Percentiles rank a stretch among this genome's conserved stretches.
Evolutionary conservation across 2,797 vertebrate species (phyloP).

Genomic region (Gallirallus australis): DNA sequence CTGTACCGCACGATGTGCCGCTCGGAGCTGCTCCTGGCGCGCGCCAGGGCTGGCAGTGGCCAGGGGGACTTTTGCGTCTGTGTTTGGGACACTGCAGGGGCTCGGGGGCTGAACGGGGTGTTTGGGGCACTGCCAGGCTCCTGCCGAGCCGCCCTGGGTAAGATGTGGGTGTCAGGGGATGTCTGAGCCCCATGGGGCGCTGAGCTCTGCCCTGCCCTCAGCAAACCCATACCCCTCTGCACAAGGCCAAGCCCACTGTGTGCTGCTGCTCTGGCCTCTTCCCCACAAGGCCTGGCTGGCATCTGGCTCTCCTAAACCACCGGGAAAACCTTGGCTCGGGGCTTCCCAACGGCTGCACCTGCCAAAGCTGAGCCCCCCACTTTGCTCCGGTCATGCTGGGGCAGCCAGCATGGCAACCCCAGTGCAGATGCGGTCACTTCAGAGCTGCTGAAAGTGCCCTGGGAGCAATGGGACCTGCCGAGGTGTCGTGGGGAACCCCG

Average conservation of each 20-base stretch:
- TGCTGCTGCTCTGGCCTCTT: not conserved
- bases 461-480: not conserved
- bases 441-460: not conserved
- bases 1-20: not conserved
- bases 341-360: not conserved
- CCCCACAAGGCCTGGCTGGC: not conserved
- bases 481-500: not conserved
- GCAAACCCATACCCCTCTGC: fast-evolving
- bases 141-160: fast-evolving
- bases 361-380: not conserved
- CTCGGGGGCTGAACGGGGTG: not conserved
- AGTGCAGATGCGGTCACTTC: fast-evolving
- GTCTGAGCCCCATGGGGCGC: fast-evolving
- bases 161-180: fast-evolving
- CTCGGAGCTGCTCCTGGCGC: not conserved
- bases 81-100: not conserved
- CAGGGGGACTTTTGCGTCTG: not conserved
- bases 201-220: not conserved
- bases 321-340: fast-evolving
- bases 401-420: not conserved
- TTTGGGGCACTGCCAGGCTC: not conserved
- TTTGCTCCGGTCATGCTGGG: not conserved
- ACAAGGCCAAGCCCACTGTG: fast-evolving
- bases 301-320: no score
- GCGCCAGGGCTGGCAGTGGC: not conserved